These are phyloP conservation scores for Pecten maximus DNA, from an alignment of 2,888 invertebrate genomes.

Conservation along the genomic window DNA sequence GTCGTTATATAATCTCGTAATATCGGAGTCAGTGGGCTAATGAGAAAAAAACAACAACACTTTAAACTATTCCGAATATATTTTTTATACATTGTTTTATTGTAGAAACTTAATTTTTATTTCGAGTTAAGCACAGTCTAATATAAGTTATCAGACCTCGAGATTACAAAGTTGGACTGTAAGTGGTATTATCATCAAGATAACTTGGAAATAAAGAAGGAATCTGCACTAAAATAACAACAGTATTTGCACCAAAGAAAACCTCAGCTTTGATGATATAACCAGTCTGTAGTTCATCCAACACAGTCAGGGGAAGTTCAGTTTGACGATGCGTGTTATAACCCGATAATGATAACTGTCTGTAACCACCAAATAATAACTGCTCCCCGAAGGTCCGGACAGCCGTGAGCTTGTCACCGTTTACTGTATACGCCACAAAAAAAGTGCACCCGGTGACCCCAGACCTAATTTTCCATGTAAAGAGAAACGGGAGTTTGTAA, in stretches of 20 bases:
- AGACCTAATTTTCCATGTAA: neutral
- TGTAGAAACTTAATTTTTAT: no score
- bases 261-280: neutral
- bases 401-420: neutral
- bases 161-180: no score
- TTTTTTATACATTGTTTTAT: no score
- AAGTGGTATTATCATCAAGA: no score
- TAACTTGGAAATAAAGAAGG: neutral
- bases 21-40: no score
- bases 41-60: no score
- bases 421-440: neutral
- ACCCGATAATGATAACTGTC: neutral
- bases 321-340: slow-evolving; percentile 25
- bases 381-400: neutral
- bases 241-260: neutral
- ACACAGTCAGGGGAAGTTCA: neutral
- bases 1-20: no score
- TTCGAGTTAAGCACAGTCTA: no score
- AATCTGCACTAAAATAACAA: neutral
- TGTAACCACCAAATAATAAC: neutral
- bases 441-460: neutral
- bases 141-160: no score
- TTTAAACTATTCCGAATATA: no score
- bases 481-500: neutral
- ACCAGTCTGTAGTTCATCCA: neutral